phyloP scores from a whole-genome alignment of 1,140 invertebrate species.

The Calycopis cecrops region DNA sequence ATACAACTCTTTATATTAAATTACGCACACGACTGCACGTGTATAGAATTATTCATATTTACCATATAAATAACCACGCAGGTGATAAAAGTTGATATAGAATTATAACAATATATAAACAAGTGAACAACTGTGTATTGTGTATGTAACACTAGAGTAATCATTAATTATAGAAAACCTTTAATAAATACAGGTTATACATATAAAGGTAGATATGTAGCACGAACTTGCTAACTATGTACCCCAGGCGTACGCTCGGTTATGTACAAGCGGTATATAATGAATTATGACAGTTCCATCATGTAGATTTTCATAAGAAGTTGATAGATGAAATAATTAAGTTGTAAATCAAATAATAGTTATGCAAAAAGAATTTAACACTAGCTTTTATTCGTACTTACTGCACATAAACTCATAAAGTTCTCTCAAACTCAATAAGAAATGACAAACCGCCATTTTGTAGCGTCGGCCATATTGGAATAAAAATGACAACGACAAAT shows the following conservation, averaged over 20 bases:
- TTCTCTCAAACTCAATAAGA: too few species aligned
- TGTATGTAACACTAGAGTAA: constrained; percentile 45
- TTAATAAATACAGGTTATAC: constrained; percentile 7
- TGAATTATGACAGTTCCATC: constrained; percentile 21
- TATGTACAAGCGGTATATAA: constrained; percentile 48
- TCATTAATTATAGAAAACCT: constrained; percentile 13
- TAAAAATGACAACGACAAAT: too few species aligned
- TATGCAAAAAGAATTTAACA: too few species aligned
- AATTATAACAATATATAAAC: constrained; percentile 60
- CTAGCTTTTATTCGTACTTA: too few species aligned
- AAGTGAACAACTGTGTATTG: constrained; percentile 57
- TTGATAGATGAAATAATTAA: too few species aligned
- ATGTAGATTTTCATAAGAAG: not conserved
- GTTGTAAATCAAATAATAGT: too few species aligned
- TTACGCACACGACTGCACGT: constrained; percentile 56
- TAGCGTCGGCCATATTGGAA: too few species aligned
- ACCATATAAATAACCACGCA: constrained; percentile 59
- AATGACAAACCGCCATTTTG: too few species aligned
- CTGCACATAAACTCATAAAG: too few species aligned
- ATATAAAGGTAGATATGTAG: constrained; percentile 13
- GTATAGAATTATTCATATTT: constrained; percentile 50
- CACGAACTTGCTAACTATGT: constrained; percentile 24
- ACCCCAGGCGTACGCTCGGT: constrained; percentile 38
- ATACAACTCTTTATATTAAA: constrained; percentile 61
- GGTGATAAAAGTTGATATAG: constrained; percentile 31